Evolutionary conservation across 2,797 vertebrate genomes (phyloP).

Genomic region (Danio choprae): DNA sequence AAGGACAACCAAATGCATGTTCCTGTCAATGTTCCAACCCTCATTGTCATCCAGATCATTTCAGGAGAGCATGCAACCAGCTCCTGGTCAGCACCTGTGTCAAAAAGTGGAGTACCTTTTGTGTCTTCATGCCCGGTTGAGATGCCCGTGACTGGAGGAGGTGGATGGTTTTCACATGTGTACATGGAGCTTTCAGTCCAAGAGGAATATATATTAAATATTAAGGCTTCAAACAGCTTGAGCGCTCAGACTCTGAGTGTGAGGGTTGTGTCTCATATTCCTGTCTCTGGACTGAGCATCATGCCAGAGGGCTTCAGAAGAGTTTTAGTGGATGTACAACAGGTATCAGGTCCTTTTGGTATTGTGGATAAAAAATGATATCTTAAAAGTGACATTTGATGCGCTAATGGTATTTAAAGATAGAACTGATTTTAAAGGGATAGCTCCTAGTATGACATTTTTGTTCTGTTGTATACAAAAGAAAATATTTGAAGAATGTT

Average conservation of each 20-base stretch:
- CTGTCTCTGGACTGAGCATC: slow-evolving; percentile 75
- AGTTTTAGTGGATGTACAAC: slow-evolving; percentile 70
- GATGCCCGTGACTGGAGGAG: slow-evolving; percentile 52
- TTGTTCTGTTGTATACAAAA: too few relatives aligned
- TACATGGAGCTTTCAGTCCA: slow-evolving; percentile 63
- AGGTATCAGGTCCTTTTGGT: slow-evolving; percentile 68
- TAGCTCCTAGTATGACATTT: too few relatives aligned
- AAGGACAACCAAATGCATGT: slow-evolving; percentile 73
- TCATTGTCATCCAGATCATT: slow-evolving; percentile 71
- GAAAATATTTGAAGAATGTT: too few relatives aligned
- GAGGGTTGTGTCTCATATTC: slow-evolving; percentile 69
- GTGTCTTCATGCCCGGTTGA: slow-evolving; percentile 70
- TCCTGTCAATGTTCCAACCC: slow-evolving; percentile 61
- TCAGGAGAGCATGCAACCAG: slow-evolving; percentile 70
- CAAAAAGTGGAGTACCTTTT: slow-evolving; percentile 69
- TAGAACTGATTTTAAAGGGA: too few relatives aligned
- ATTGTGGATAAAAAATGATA: not conserved
- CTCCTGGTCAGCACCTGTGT: slow-evolving; percentile 77
- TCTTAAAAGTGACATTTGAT: not conserved
- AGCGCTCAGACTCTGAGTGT: slow-evolving; percentile 70
- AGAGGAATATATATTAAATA: slow-evolving; percentile 66
- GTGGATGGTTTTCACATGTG: slow-evolving; percentile 76
- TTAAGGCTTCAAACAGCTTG: slow-evolving; percentile 68
- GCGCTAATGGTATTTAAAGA: slow-evolving; percentile 19
- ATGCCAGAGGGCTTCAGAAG: slow-evolving; percentile 69